Evolutionary conservation across 2,113 vertebrate genomes (phyloP), one percentile per base, ranked within the genome.

Genomic region (Tetrax tetrax): DNA sequence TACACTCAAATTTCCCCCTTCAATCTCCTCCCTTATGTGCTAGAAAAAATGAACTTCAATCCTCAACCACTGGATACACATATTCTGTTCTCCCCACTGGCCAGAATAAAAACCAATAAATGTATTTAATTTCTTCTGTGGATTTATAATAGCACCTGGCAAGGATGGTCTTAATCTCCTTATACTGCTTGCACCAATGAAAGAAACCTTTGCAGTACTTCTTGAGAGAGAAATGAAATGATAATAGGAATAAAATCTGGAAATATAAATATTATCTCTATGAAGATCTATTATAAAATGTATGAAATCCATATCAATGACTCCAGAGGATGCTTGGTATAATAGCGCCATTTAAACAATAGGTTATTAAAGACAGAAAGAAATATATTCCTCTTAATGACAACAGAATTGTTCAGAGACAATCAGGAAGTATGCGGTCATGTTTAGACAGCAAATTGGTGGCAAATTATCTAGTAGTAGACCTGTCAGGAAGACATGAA

Each of bases 81-180:
- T 69, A 91, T 38, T 64, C 71, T 83, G 33, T 86, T 92, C 83
- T 89, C 90, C 84, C 87, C 45, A 90, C 18, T 86, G 92, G 92
- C 79, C 56, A 54, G 50, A 96, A 95, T 59, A 85, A 95, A 97
- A 93, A 16, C 29, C 75, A 96, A 94, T 93, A 90, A 96, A 94
- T 57, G 64, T 80, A 94, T 95, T 96, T 94, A 4, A 96, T 94
- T 88, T 91, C 71, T 96, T 95, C 77, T 70, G 82, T 83, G 93
- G 88, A 94, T 95, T 96, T 95, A 92, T 86, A 93, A 94, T 41
- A 92, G 64, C 88, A 96, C 92, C 92, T 93, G 92, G 90, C 79
- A 96, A 95, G 76, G 85, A 93, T 90, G 82, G 79, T 74, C 90
- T 86, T 96, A 96, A 97, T 97, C 93, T 93, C 71, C 76, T 96